These are phyloP conservation scores for Meandrusa payeni DNA, from an alignment of 2,888 invertebrate genomes.

Conservation along the genomic window DNA sequence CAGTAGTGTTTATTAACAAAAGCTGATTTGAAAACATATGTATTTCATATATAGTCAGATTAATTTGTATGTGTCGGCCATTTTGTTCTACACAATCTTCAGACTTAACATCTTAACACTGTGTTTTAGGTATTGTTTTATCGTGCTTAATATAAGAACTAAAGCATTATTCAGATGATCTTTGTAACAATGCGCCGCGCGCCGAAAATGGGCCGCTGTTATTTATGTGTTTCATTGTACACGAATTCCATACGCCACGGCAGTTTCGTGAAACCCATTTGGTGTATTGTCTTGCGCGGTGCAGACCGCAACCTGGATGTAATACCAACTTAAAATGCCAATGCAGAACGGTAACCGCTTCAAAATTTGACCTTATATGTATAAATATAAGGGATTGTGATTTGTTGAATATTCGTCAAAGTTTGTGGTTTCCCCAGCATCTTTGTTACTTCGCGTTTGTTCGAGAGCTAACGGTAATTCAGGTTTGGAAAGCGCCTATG, in stretches of 20 bases:
- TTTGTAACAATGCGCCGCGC: background rate
- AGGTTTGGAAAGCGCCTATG: conserved; percentile 46
- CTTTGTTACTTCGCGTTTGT: conserved; percentile 53
- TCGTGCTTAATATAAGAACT: background rate
- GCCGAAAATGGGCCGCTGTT: conserved; percentile 8
- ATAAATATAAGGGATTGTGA: conserved; percentile 20
- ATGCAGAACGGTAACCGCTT: background rate
- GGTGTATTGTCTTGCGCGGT: conserved; percentile 34
- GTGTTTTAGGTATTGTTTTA: conserved; percentile 7
- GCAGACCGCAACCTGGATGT: conserved; percentile 28
- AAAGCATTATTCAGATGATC: background rate
- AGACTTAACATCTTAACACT: too few species aligned
- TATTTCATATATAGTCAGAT: too few species aligned
- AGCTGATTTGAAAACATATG: too few species aligned
- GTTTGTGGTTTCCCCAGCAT: conserved; percentile 42
- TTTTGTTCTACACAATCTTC: too few species aligned
- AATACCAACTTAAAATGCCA: conserved; percentile 22
- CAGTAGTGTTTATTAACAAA: too few species aligned
- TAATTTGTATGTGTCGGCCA: too few species aligned
- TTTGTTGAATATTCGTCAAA: background rate
- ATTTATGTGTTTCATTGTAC: conserved; percentile 29
- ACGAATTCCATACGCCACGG: conserved; percentile 26
- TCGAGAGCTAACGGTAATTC: conserved; percentile 59
- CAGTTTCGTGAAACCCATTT: conserved; percentile 32
- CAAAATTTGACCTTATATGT: conserved; percentile 26